Conservation (phyloP, 2,888 invertebrate genomes). For the Hecatera dysodea region DNA sequence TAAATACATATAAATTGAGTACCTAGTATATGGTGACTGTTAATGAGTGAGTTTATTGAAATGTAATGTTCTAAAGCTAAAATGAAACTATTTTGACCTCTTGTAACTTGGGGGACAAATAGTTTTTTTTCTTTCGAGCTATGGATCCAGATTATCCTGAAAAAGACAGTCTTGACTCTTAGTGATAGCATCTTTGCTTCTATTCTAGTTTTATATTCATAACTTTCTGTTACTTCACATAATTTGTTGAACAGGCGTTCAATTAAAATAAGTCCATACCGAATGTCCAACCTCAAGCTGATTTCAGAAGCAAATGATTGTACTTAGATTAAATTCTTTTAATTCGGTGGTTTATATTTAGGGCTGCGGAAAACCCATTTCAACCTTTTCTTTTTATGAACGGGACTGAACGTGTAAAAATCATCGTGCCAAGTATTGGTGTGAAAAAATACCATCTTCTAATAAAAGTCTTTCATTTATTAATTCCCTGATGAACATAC, state of each 20-base stretch:
- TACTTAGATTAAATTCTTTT: slow-evolving; percentile 19
- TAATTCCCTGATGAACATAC: too few relatives aligned
- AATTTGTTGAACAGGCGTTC: not conserved
- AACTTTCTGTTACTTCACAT: not conserved
- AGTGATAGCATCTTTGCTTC: not conserved
- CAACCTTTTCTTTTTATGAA: slow-evolving; percentile 15
- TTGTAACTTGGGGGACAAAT: too few relatives aligned
- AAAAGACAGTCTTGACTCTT: not conserved
- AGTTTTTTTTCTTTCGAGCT: too few relatives aligned
- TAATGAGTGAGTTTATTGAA: too few relatives aligned
- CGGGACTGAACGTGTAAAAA: not conserved
- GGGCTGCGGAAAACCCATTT: not conserved
- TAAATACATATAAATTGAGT: not conserved
- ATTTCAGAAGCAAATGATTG: slow-evolving; percentile 10
- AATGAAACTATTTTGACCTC: too few relatives aligned
- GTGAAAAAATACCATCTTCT: too few relatives aligned
- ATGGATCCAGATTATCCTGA: not conserved
- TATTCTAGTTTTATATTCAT: not conserved
- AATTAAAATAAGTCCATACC: not conserved
- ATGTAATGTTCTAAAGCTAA: too few relatives aligned
- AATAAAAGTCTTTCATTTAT: too few relatives aligned
- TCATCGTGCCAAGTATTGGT: not conserved
- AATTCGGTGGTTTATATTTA: slow-evolving; percentile 6
- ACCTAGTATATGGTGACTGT: not conserved
- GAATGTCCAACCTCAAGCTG: not conserved